Percentiles rank a stretch among this genome's conserved stretches.
These are phyloP conservation scores for Sebastes minor DNA, from an alignment of 2,797 vertebrate species.

Conservation along the genomic window DNA sequence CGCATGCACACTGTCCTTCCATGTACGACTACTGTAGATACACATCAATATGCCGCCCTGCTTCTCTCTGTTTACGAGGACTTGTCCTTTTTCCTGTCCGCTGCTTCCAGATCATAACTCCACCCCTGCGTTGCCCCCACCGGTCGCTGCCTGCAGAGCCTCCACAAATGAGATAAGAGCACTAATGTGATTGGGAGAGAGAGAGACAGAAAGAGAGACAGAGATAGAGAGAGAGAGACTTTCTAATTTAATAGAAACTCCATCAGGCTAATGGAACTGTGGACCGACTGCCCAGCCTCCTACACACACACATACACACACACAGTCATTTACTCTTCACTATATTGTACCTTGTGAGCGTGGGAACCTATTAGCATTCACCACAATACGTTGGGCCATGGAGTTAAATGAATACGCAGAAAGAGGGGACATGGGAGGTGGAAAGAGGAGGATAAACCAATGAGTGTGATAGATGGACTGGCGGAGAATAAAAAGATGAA, in stretches of 20 bases:
- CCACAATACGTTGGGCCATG: constrained; percentile 37
- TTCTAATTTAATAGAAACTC: constrained; percentile 83
- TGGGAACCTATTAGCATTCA: constrained; percentile 77
- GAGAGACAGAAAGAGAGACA: constrained; percentile 45
- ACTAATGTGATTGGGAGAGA: constrained; percentile 83
- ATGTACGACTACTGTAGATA: constrained; percentile 10
- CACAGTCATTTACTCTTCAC: constrained; percentile 50
- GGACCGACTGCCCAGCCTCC: constrained; percentile 61
- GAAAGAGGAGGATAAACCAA: constrained; percentile 45
- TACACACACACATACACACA: constrained; percentile 15
- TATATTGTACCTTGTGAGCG: constrained; percentile 63
- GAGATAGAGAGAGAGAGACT: constrained; percentile 62
- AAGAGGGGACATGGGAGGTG: constrained; percentile 35
- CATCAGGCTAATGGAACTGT: constrained; percentile 81
- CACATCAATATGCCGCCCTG: constrained; percentile 19
- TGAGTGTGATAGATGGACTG: constrained; percentile 46
- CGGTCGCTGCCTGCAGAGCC: constrained; percentile 57
- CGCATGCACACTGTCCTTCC: not conserved
- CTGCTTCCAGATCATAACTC: constrained; percentile 68
- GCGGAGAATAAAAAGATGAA: constrained; percentile 15
- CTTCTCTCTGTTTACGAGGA: constrained; percentile 62
- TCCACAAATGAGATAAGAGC: constrained; percentile 83
- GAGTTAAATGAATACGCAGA: constrained; percentile 61
- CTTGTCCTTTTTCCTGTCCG: constrained; percentile 73
- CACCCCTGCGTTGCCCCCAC: constrained; percentile 29